Base-by-base conservation (phyloP, 1,140 invertebrate genomes). In the Drosophila quadrilineata region DNA sequence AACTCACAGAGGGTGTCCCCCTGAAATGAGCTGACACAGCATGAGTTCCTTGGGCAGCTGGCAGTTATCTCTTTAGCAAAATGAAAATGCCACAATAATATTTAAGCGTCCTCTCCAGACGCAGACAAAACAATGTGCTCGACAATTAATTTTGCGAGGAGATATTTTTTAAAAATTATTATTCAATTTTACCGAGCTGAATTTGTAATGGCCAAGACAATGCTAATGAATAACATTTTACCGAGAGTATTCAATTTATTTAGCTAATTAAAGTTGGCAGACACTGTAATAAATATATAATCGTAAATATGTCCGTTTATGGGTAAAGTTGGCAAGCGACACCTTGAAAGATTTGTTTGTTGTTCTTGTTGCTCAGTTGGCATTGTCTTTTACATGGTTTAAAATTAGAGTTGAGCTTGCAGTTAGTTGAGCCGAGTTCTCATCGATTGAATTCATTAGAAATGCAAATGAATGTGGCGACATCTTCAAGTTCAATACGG, bases 401-500 rank as follows among this genome's bases (percentile, higher is more conserved):
- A 33, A 41, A 28, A 29, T 50, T 35, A 41, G 49, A 43, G 29
- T 43, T 46, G 38, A 43, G 58, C 21, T 31, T 58, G 48, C 40
- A 67, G 40, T 28, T 71, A n/a, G n/a, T n/a, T n/a, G n/a, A n/a
- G n/a, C n/a, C n/a, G 19, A 52, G 50, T 80, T 71, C 62, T 75
- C 40, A 48, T 26, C n/a, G n/a, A 56, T 65, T 50, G 72, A 52
- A 72, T 73, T 71, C 70, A 84, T 82, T 82, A 71, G 49, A 58
- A 73, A 84, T 82, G 77, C 69, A 84, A 82, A 82, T 82, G 33
- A 75, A 29, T 19, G 28, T 69, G 64, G 60, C 57, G 56, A 66
- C 69, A 84, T 56, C 56, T 77, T 84, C 77, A 82, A 82, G 79
- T 82, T 82, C 77, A 84, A 84, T 75, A 57, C 56, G 73, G 46